Evolutionary conservation across 2,797 vertebrate genomes (phyloP).

Genomic region (Erethizon dorsatum): DNA sequence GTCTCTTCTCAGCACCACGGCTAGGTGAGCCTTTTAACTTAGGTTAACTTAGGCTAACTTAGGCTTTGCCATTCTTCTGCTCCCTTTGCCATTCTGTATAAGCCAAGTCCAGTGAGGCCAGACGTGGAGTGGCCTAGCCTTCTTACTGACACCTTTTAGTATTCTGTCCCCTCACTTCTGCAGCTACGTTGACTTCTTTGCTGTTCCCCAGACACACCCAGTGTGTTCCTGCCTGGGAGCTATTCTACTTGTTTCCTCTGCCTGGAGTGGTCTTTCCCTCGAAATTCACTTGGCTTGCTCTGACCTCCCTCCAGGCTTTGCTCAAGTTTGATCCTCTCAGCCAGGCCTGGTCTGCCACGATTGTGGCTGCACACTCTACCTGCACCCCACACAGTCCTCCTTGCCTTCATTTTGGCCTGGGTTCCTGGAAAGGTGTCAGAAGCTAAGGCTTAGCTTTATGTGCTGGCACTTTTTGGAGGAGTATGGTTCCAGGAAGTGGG

Average conservation of each 20-base stretch:
- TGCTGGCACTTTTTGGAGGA: neutral
- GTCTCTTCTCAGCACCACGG: neutral
- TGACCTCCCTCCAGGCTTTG: neutral
- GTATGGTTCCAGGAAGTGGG: neutral
- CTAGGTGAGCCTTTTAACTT: neutral
- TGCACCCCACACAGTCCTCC: accelerated
- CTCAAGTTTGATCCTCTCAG: neutral
- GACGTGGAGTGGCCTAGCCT: accelerated
- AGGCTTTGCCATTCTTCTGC: neutral
- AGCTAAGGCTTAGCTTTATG: neutral
- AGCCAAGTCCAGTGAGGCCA: neutral
- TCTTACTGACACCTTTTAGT: neutral
- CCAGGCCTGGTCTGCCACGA: accelerated
- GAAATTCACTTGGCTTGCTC: neutral
- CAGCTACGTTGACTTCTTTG: neutral
- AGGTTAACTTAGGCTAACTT: too few relatives aligned
- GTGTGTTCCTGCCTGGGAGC: neutral
- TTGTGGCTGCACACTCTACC: too few relatives aligned
- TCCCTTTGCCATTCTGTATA: neutral
- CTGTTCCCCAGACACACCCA: neutral
- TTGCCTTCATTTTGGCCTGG: neutral
- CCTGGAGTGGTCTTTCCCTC: neutral
- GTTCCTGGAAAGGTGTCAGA: neutral
- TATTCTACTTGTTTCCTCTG: neutral
- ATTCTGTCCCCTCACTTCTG: neutral